Conservation (phyloP, 2,888 invertebrate genomes). For the Habrosyne pyritoides region DNA sequence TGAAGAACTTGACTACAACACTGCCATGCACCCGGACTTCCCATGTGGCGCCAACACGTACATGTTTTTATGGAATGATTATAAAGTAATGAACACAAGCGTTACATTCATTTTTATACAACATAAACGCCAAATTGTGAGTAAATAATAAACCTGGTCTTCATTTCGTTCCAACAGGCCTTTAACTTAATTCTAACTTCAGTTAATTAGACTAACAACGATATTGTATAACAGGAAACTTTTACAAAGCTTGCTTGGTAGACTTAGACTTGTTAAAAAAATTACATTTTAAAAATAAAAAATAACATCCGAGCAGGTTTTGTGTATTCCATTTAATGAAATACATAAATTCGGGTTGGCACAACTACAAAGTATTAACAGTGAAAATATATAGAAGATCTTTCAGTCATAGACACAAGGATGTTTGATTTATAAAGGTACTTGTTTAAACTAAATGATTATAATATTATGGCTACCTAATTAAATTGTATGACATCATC, state of each 20-base stretch:
- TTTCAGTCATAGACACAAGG: conserved; percentile 60
- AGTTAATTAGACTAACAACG: background rate
- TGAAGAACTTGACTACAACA: background rate
- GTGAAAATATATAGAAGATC: conserved; percentile 67
- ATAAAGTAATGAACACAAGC: background rate
- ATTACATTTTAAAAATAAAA: conserved; percentile 3
- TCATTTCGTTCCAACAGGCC: background rate
- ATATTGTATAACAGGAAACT: background rate
- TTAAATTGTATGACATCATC: conserved; percentile 39
- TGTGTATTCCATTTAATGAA: conserved; percentile 76
- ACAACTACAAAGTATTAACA: conserved; percentile 77
- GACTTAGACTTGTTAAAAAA: background rate
- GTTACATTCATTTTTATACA: background rate
- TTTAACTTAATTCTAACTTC: background rate
- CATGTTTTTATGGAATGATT: background rate
- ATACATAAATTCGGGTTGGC: conserved; percentile 82
- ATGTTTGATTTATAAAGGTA: conserved; percentile 32
- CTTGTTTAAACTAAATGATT: conserved; percentile 36
- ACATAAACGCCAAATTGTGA: background rate
- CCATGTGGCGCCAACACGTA: background rate
- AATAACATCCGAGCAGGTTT: conserved; percentile 16
- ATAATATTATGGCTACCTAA: conserved; percentile 39
- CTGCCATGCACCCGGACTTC: background rate
- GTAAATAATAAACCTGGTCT: background rate
- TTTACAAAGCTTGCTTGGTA: background rate